These are phyloP conservation scores for Agapornis canus DNA, from an alignment of 2,797 vertebrate genomes.

Conservation along the genomic window DNA sequence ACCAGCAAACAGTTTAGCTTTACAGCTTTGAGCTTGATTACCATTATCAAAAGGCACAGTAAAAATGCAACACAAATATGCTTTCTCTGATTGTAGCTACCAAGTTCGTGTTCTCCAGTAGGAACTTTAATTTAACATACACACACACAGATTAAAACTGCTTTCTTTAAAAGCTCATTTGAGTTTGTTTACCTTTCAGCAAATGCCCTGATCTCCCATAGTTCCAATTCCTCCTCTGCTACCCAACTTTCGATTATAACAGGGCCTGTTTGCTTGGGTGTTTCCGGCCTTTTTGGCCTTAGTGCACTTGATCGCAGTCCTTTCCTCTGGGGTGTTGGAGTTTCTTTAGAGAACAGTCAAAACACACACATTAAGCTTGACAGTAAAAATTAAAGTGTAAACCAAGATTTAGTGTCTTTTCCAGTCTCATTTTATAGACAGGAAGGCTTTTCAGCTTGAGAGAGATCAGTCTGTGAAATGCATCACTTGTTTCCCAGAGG, in stretches of 20 bases:
- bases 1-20: neutral
- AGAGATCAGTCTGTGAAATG: neutral
- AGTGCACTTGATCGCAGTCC: conserved; percentile 96
- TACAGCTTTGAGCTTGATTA: neutral
- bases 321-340: conserved; percentile 96
- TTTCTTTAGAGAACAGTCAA: conserved; percentile 82
- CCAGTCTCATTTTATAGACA: neutral
- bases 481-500: neutral
- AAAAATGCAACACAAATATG: neutral
- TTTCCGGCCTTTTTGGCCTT: conserved; percentile 94
- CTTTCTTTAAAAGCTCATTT: neutral
- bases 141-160: neutral
- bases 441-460: neutral
- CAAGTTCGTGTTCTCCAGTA: neutral
- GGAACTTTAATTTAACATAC: neutral
- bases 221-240: conserved; percentile 94
- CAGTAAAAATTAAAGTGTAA: neutral
- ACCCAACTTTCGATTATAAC: conserved; percentile 97
- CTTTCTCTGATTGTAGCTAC: neutral
- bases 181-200: conserved; percentile 88
- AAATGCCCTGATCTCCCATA: conserved; percentile 98
- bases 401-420: neutral
- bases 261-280: conserved; percentile 94
- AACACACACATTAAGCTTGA: conserved; percentile 19
- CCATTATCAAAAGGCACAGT: neutral